Evolutionary conservation across 92 coral and sea anemone genomes (phyloP).

Genomic region (Pocillopora meandrina): DNA sequence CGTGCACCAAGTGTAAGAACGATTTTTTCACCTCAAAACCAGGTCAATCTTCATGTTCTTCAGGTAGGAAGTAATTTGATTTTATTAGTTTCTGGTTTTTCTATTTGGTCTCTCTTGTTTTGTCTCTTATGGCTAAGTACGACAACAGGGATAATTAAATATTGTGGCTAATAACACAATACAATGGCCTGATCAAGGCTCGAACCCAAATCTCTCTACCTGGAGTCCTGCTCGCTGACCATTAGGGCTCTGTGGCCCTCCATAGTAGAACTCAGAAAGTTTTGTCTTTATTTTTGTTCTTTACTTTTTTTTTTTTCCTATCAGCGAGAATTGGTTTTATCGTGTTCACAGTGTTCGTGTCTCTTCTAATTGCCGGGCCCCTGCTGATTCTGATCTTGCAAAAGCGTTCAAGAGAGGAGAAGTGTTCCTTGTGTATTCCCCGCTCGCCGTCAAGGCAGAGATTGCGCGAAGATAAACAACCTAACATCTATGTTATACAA

Average conservation of each 20-base stretch:
- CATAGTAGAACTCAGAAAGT: no score
- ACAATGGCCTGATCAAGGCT: no score
- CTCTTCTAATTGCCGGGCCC: slow-evolving; percentile 43
- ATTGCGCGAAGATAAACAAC: neutral
- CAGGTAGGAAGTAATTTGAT: slow-evolving; percentile 34
- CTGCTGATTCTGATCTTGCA: slow-evolving; percentile 34
- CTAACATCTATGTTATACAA: neutral
- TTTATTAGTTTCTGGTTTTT: neutral
- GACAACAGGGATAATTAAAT: neutral
- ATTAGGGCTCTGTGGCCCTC: no score
- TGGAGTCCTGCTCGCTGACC: no score
- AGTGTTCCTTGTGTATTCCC: neutral
- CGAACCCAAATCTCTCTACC: no score
- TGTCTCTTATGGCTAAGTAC: neutral
- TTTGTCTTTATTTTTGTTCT: neutral
- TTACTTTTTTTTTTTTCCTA: neutral
- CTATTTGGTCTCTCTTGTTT: neutral
- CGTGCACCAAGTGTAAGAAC: slow-evolving; percentile 58
- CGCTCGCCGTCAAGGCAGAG: neutral
- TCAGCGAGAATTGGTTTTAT: slow-evolving; percentile 56
- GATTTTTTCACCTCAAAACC: slow-evolving; percentile 55
- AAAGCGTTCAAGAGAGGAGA: neutral
- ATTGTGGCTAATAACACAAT: no score
- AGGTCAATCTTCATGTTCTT: slow-evolving; percentile 65
- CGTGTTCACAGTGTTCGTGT: slow-evolving; percentile 35